Conservation (phyloP, 2,113 vertebrate genomes). For the Dasyurus viverrinus region DNA sequence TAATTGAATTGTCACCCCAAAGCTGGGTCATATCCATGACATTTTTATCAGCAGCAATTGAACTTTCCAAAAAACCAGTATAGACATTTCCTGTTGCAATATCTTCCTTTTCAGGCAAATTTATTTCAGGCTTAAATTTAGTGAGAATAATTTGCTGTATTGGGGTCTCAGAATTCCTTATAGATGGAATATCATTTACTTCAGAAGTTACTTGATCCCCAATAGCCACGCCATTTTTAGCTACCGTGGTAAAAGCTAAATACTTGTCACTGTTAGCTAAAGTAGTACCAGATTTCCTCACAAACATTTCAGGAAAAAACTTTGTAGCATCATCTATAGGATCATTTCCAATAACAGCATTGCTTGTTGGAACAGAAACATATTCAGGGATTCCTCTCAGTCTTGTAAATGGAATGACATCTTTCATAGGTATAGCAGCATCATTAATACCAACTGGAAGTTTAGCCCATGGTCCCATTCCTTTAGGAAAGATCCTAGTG, state of each 20-base stretch:
- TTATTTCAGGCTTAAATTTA: constrained; percentile 26
- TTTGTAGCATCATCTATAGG: neutral
- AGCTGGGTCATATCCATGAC: neutral
- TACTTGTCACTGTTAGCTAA: neutral
- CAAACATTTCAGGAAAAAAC: neutral
- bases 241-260: neutral
- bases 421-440: neutral
- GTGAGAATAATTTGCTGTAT: neutral
- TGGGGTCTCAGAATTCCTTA: neutral
- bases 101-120: constrained; percentile 7
- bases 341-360: neutral
- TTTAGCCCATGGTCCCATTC: neutral
- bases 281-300: constrained; percentile 2
- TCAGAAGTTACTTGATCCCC: constrained; percentile 1
- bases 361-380: neutral
- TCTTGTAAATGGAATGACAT: neutral
- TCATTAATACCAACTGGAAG: neutral
- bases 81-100: neutral
- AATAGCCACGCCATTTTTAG: neutral
- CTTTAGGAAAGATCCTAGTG: neutral
- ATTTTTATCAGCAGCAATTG: neutral
- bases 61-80: neutral
- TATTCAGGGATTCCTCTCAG: neutral
- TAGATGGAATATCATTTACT: constrained; percentile 3
- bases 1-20: neutral